Base-by-base conservation (phyloP, 1,140 invertebrate genomes). In the Bombus haemorrhoidalis region DNA sequence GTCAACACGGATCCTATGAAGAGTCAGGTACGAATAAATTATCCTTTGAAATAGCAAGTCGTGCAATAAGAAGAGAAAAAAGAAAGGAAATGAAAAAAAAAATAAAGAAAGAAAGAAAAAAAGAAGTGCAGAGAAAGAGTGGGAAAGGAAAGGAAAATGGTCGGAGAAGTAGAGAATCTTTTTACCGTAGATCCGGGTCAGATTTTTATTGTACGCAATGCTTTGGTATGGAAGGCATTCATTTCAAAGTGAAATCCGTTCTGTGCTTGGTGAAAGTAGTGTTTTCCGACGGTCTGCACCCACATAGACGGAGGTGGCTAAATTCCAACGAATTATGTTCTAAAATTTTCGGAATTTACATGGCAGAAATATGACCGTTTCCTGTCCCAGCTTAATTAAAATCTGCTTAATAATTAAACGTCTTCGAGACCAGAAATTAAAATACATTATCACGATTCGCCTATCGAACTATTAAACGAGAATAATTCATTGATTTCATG, bases 1-100 rank as follows among this genome's bases (percentile, higher is more conserved):
- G 97, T 99, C 91, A 98, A 99, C 94, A 98, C 98, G 85, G 97
- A 98, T 95, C 98, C 98, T 28, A 98, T 99, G 98, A 98, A 98
- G 95, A 98, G 97, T 95, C 98, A 98, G 96, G 98, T 98, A 89
- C 53, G 83, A 25, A 32, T 72, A 80, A 32, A 37, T n/a, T 62
- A 79, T 79, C 75, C 37, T 79, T 71, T 18, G 39, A 18, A 62
- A 47, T 71, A 37, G 37, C 64, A 5, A 6, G 22, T 53, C 18
- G 47, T 32, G 32, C 53, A 18, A 25, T 57, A 79, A 59, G 5
- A 6, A 22, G 9, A 47, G 2, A 25, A 25, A 64, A 32, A 13
- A 13, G 1, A 34, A 53, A 62, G 5, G 22, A 39, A 39, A 28
- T 15, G 18, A 22, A 53, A 53, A 18, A 15, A 22, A 47, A 47